Evolutionary conservation across 1,140 invertebrate genomes (phyloP).

Genomic region (Globodera rostochiensis): DNA sequence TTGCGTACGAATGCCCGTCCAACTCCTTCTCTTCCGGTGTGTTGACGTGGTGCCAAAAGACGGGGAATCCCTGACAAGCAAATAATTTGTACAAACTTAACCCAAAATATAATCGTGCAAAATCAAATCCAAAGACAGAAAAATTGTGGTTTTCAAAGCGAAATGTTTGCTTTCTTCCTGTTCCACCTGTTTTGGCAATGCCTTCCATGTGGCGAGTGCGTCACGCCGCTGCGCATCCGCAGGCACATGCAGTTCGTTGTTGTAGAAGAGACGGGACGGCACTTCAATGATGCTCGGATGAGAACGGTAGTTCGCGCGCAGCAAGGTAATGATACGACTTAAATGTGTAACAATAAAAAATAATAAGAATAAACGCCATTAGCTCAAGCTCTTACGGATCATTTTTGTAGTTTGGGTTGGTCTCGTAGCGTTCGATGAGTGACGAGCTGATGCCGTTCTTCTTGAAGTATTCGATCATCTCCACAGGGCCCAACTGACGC

Average conservation of each 20-base stretch:
- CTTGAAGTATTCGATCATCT: conserved; percentile 73
- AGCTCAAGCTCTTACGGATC: conserved; percentile 27
- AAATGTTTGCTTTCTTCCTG: conserved; percentile 7
- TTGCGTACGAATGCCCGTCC: conserved; percentile 79
- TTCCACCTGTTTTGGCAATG: conserved; percentile 26
- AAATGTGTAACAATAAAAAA: conserved; percentile 6
- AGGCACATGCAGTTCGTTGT: conserved; percentile 10
- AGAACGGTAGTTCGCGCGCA: conserved; percentile 45
- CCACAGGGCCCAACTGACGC: conserved; percentile 82
- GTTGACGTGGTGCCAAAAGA: conserved; percentile 36
- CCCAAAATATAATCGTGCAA: too few relatives aligned
- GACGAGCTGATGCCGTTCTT: conserved; percentile 31
- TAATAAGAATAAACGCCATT: not conserved
- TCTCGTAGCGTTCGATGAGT: conserved; percentile 25
- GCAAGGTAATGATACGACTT: conserved; percentile 32
- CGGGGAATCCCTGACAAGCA: conserved; percentile 44
- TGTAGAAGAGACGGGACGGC: conserved; percentile 45
- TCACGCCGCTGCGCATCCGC: conserved; percentile 1
- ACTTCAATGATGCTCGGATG: conserved; percentile 37
- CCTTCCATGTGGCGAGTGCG: conserved; percentile 1
- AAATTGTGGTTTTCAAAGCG: not conserved
- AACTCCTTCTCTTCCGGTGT: conserved; percentile 31
- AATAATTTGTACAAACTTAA: not conserved
- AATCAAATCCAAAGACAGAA: not conserved
- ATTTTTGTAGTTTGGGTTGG: conserved; percentile 10